Evolutionary conservation across 2,113 vertebrate species (phyloP).

Genomic region (Nothocercus nigrocapillus): DNA sequence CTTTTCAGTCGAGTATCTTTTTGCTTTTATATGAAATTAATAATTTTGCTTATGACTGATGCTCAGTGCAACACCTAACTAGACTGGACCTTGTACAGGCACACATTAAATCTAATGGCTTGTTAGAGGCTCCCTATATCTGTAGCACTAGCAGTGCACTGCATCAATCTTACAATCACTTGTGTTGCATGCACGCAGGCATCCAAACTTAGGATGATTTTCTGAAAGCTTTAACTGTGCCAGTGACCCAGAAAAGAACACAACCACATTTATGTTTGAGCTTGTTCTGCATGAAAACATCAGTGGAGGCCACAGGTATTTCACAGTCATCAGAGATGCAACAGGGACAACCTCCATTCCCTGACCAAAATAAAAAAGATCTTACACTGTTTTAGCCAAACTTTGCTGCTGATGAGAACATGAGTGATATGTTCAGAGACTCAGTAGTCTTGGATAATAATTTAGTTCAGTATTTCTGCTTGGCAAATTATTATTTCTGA

Average conservation of each 20-base stretch:
- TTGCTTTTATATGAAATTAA: not conserved
- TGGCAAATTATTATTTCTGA: slow-evolving; percentile 21
- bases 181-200: not conserved
- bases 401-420: not conserved
- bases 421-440: not conserved
- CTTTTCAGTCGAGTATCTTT: not conserved
- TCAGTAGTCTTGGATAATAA: not conserved
- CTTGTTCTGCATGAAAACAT: not conserved
- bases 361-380: not conserved
- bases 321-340: not conserved
- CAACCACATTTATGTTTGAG: no score
- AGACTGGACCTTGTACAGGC: not conserved
- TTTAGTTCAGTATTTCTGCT: slow-evolving; percentile 15
- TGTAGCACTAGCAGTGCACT: not conserved
- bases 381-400: not conserved
- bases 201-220: not conserved
- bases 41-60: not conserved
- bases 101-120: not conserved
- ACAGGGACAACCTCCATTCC: not conserved
- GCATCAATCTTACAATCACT: not conserved
- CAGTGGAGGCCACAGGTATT: not conserved
- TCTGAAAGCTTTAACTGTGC: not conserved
- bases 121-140: not conserved
- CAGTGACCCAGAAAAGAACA: not conserved
- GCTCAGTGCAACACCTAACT: not conserved